Evolutionary conservation across 2,888 invertebrate species (phyloP).

Genomic region (Lathronympha strigana): DNA sequence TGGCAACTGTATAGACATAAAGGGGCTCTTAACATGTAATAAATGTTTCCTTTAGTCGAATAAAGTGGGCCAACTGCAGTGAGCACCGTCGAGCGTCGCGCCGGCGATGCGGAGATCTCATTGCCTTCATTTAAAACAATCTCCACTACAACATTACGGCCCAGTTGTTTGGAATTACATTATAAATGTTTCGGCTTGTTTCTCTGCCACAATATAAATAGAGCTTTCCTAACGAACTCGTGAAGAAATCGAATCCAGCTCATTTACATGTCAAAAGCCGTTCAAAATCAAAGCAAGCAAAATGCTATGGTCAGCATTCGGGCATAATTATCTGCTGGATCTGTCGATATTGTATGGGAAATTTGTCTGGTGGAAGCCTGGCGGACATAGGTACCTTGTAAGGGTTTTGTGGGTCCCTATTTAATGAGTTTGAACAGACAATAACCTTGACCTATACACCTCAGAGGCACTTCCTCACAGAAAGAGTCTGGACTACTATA

Average conservation of each 20-base stretch:
- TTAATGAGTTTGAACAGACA: too few species aligned
- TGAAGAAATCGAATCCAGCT: background rate
- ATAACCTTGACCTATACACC: too few species aligned
- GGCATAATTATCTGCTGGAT: too few species aligned
- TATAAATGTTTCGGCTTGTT: slow-evolving; percentile 22
- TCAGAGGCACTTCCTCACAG: too few species aligned
- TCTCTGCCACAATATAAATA: background rate
- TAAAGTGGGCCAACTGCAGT: slow-evolving; percentile 67
- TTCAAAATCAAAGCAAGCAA: too few species aligned
- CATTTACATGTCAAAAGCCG: too few species aligned
- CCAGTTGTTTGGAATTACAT: slow-evolving; percentile 23
- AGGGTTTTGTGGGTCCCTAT: too few species aligned
- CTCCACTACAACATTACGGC: slow-evolving; percentile 55
- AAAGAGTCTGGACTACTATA: too few species aligned
- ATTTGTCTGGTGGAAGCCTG: too few species aligned
- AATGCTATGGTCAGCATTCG: too few species aligned
- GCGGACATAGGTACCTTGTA: too few species aligned
- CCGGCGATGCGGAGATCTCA: slow-evolving; percentile 54
- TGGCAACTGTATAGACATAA: slow-evolving; percentile 72
- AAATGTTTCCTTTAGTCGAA: slow-evolving; percentile 72
- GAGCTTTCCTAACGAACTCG: background rate
- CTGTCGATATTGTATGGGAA: too few species aligned
- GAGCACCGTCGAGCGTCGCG: slow-evolving; percentile 48
- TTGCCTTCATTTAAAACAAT: slow-evolving; percentile 72
- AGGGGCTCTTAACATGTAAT: slow-evolving; percentile 74